A percentile compares a stretch with the other conserved stretches of the same genome.
These are phyloP conservation scores for Semibalanus balanoides DNA, from an alignment of 1,140 invertebrate genomes.

Conservation along the genomic window DNA sequence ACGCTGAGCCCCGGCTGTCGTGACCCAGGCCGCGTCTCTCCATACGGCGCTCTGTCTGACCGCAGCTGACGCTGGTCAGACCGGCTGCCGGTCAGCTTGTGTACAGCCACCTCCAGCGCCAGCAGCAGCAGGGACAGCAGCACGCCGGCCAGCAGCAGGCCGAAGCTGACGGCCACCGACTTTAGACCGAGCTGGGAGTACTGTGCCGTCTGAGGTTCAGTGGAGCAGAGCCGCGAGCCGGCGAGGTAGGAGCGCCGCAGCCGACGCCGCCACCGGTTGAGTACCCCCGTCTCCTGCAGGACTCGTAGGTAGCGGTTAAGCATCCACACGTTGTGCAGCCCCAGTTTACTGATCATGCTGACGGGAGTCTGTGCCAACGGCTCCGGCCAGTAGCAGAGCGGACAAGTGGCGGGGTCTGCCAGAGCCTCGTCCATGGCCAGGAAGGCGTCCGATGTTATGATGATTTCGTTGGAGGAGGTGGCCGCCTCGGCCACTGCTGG, in stretches of 20 bases:
- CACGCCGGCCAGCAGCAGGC: not conserved
- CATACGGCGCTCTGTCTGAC: too few relatives aligned
- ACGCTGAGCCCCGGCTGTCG: too few relatives aligned
- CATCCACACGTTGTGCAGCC: not conserved
- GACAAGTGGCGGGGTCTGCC: not conserved
- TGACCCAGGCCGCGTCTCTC: too few relatives aligned
- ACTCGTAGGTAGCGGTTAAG: not conserved
- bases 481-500: not conserved
- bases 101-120: not conserved
- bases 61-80: too few relatives aligned
- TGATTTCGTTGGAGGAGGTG: not conserved
- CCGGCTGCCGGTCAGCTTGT: not conserved
- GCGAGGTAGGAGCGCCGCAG: not conserved
- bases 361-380: not conserved
- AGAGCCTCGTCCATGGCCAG: not conserved
- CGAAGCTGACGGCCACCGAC: not conserved
- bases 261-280: not conserved
- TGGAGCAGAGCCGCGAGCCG: not conserved
- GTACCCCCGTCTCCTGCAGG: not conserved
- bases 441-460: not conserved
- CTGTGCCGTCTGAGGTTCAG: not conserved
- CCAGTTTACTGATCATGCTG: not conserved
- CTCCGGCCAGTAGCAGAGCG: not conserved
- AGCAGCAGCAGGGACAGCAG: not conserved
- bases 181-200: not conserved